A percentile compares a stretch with the other conserved stretches of the same genome.
Conservation (phyloP, 1,140 invertebrate species). For the Leptinotarsa lineolata region DNA sequence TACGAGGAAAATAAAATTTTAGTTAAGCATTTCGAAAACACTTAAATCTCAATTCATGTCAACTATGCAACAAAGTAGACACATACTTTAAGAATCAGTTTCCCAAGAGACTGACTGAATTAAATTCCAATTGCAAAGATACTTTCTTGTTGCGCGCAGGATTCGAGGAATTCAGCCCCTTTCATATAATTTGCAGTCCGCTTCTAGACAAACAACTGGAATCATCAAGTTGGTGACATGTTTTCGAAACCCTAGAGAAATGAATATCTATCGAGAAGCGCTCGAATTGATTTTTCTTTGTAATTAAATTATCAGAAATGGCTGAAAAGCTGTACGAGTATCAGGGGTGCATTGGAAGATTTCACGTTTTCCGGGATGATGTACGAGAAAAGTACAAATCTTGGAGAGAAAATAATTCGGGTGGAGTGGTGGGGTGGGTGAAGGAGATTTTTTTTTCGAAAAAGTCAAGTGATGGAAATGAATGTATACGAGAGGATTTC, state of each 20-base stretch:
- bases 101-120: background rate
- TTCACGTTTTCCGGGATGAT: conserved; percentile 70
- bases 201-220: conserved; percentile 7
- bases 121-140: background rate
- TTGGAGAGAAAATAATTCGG: conserved; percentile 64
- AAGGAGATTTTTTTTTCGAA: conserved; percentile 35
- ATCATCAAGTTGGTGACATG: background rate
- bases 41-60: too few species aligned
- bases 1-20: too few species aligned
- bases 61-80: background rate
- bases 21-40: too few species aligned
- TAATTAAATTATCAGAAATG: conserved; percentile 36
- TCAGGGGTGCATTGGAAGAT: conserved; percentile 71
- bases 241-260: background rate
- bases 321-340: conserved; percentile 78
- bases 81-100: background rate
- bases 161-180: background rate
- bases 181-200: background rate
- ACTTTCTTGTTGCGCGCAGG: conserved; percentile 1
- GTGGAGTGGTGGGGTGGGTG: conserved; percentile 55
- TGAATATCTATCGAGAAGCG: background rate
- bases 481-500: conserved; percentile 63
- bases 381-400: conserved; percentile 63
- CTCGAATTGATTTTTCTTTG: background rate
- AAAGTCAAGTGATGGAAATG: conserved; percentile 14